Percentiles rank a stretch among this genome's conserved stretches.
Evolutionary conservation across 2,797 vertebrate species (phyloP).

Genomic region (Molossus molossus): DNA sequence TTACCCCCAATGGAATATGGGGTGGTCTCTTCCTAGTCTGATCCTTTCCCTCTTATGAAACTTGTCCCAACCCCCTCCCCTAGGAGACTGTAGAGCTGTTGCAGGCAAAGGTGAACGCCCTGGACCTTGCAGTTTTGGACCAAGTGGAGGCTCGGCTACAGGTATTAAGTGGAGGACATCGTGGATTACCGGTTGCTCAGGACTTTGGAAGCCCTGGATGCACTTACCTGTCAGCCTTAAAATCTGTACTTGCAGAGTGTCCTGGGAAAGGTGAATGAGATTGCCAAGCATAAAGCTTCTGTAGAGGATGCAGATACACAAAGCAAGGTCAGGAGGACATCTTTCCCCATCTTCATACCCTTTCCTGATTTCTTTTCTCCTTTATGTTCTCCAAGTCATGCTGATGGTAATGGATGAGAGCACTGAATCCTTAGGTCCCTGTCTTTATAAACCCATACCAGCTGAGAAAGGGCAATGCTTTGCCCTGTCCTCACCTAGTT

Average conservation of each 20-base stretch:
- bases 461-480: not conserved
- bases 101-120: slow-evolving; percentile 95
- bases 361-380: not conserved
- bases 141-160: slow-evolving; percentile 97
- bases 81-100: slow-evolving; percentile 96
- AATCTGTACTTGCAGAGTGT: slow-evolving; percentile 92
- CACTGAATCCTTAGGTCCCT: not conserved
- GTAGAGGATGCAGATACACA: slow-evolving; percentile 96
- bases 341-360: not conserved
- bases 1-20: not conserved
- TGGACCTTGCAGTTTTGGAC: slow-evolving; percentile 95
- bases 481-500: not conserved
- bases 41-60: slow-evolving; percentile 49
- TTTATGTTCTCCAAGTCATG: not conserved
- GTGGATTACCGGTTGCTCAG: not conserved
- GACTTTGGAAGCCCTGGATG: slow-evolving; percentile 15
- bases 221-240: slow-evolving; percentile 32
- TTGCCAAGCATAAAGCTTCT: slow-evolving; percentile 95
- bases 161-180: slow-evolving; percentile 87
- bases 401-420: not conserved
- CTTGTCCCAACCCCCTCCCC: not conserved
- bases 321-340: slow-evolving; percentile 92
- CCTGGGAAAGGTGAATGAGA: slow-evolving; percentile 97
- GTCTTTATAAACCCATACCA: not conserved
- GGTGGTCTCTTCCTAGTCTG: slow-evolving; percentile 4